Evolutionary conservation across 2,888 invertebrate species (phyloP), one percentile per base, ranked within the genome.

Genomic region (Drosophila tripunctata): DNA sequence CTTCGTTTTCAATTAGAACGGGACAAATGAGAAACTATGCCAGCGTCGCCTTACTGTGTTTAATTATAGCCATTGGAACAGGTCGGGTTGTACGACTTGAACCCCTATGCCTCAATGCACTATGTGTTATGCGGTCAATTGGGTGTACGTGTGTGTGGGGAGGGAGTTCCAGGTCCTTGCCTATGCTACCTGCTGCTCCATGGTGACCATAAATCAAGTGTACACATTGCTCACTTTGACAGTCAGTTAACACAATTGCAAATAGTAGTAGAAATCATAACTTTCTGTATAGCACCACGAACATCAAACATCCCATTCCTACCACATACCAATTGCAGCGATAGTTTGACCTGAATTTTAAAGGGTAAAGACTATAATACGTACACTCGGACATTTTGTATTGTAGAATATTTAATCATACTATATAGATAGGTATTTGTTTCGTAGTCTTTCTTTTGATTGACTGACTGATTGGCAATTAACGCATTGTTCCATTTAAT

Each of bases 41-140:
- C 55, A 56, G 22, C 72, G 50, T 55, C 33, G 65, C 47, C 55
- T 51, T 41, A 54, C 69, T 57, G 45, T 75, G 75, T 77, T 78
- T 80, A 75, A 78, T 78, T 78, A 78, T 51, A 47, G 41, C 50
- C 40, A 67, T 69, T 69, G 62, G 80, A 45, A 63, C 51, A 24
- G 48, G 51, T 38, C 52, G 40, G 30, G 66, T 43, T 55, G 27
- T 12, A 19, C 21, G 15, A 47, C 52, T 27, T 24, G 22, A 12
- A 1, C 22, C 17, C 36, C 21, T 5, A n/a, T n/a, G 15, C 6
- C 31, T 8, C 22, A 6, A 19, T 14, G n/a, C 19, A 10, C 3
- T 15, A 36, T 43, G 17, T 45, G 75, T 47, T 64, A 66, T 67
- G 60, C 63, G 66, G 56, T 64, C 55, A 71, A 55, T 47, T 27